Conservation (phyloP, 2,113 vertebrate genomes). For the Chlorocebus sabaeus region DNA sequence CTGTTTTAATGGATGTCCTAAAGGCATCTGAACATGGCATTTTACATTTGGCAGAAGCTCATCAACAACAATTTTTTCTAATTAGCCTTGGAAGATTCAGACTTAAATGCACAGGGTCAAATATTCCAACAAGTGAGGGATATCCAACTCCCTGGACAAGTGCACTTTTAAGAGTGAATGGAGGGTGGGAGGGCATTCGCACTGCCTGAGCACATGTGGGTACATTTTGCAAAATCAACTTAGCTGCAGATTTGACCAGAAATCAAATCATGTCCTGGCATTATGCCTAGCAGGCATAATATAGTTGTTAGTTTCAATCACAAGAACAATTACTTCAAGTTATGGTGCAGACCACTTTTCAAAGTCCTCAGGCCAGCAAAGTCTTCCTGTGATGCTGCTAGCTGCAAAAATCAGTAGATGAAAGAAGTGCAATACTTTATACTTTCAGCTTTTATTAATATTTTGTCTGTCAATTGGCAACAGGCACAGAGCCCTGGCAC, state of each 20-base stretch:
- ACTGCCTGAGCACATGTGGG: conserved; percentile 49
- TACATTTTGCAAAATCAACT: conserved; percentile 74
- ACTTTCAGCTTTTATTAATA: conserved; percentile 65
- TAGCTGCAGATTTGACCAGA: conserved; percentile 72
- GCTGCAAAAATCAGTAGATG: conserved; percentile 35
- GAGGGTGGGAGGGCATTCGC: not conserved
- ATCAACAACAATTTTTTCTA: conserved; percentile 63
- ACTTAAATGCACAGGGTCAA: conserved; percentile 50
- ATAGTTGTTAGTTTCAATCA: conserved; percentile 71
- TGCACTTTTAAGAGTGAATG: conserved; percentile 28
- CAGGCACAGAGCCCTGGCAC: conserved; percentile 33
- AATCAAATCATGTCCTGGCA: conserved; percentile 74
- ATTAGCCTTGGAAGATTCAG: conserved; percentile 60
- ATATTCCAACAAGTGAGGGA: conserved; percentile 55
- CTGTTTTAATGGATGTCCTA: conserved; percentile 62
- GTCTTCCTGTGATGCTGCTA: conserved; percentile 47
- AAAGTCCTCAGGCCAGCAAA: conserved; percentile 60
- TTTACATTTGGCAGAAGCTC: conserved; percentile 65
- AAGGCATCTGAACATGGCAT: conserved; percentile 60
- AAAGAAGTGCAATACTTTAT: conserved; percentile 39
- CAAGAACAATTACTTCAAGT: conserved; percentile 70
- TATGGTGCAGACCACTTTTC: conserved; percentile 57
- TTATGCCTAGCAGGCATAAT: conserved; percentile 71
- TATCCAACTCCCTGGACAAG: not conserved
- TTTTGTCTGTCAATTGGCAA: conserved; percentile 61